Percentiles rank a stretch among this genome's conserved stretches.
Conservation (phyloP, 1,140 invertebrate species). For the Lepidurus packardi region DNA sequence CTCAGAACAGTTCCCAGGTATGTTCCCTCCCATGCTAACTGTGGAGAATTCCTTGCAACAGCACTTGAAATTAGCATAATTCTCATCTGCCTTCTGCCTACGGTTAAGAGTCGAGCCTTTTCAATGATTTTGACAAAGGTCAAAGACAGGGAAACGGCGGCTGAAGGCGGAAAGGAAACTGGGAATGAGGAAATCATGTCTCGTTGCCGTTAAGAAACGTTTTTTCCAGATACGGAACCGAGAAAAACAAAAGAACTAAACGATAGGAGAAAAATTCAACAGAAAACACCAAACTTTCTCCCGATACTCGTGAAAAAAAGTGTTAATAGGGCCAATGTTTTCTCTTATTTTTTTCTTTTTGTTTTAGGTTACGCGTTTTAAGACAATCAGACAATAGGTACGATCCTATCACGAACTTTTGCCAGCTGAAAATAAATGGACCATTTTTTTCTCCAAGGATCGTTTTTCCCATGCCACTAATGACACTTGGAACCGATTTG, state of each 20-base stretch:
- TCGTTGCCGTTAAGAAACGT: background rate
- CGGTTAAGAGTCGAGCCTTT: background rate
- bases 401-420: no score
- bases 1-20: background rate
- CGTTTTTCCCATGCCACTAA: background rate
- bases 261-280: background rate
- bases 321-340: no score
- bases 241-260: background rate
- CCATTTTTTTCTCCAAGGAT: background rate
- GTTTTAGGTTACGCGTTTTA: no score
- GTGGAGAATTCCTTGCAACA: background rate
- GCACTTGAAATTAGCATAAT: slow-evolving; percentile 14
- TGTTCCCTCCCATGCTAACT: background rate
- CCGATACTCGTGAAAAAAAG: background rate
- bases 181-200: background rate
- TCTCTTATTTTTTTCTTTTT: no score
- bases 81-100: background rate
- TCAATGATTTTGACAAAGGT: background rate
- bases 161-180: slow-evolving; percentile 2
- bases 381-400: no score
- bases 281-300: background rate
- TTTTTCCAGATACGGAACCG: background rate
- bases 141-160: slow-evolving; percentile 8
- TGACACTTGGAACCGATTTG: background rate
- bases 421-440: no score